Evolutionary conservation across 1,140 invertebrate genomes (phyloP), one percentile per base, ranked within the genome.

Genomic region (Tetramorium parvispinum): DNA sequence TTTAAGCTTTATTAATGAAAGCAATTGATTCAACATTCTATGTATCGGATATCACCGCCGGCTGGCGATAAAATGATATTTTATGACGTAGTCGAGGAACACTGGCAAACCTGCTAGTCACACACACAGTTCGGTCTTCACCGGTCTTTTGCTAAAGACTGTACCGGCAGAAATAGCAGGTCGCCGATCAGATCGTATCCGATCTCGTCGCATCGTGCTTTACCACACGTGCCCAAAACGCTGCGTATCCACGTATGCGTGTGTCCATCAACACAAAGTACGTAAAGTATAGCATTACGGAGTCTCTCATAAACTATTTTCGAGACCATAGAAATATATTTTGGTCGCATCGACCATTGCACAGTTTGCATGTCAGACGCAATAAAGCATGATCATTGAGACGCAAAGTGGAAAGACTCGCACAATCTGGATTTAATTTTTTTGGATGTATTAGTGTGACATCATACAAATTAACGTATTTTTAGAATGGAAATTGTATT

Each of bases 101-200:
- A 83, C 24, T 73, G 66, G 27, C 24, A 2, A 40, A 77, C 18
- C 43, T 63, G 61, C 16, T 51, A 59, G 75, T 81, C 46, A 32
- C 32, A 32, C 32, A 32, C 32, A 32, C 32, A 49, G 51, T 53
- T 40, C 55, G 24, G 18, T 71, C 37, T 4, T 68, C 65, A 27
- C 27, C 16, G 21, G 43, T 81, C 21, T 73, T 81, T 89, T 85
- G 77, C 27, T 5, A n/a, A 40, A n/a, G 82, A 89, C 81, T 91
- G 85, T 91, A 91, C 87, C 71, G 63, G 76, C 89, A 91, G 71
- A 91, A 91, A 91, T 91, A 91, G 90, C 85, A 43, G 63, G 32
- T 59, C 59, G 51, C 46, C 66, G 85, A 91, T 91, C 76, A 81
- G 76, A 86, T 88, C 87, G 85, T 79, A 87, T 88, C 76, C 81